Evolutionary conservation across 2,888 invertebrate species (phyloP), one percentile per base, ranked within the genome.

Genomic region (Heteropelma amictum): DNA sequence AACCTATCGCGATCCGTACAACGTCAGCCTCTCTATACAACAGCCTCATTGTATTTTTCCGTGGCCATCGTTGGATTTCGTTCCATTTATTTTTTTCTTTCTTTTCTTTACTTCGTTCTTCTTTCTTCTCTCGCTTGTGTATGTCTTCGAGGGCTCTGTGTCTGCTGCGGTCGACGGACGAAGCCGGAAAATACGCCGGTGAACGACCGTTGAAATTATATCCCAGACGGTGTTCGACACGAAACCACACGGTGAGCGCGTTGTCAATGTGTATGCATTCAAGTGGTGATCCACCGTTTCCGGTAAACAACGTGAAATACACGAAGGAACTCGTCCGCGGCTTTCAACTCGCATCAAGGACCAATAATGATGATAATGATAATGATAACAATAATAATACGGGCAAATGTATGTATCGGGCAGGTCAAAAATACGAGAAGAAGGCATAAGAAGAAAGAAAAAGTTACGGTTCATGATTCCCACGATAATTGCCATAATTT

Each of bases 11-110:
- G 77, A 82, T 80, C 74, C 80, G 80, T 71, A 61, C 49, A 35
- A 51, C 63, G 35, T 56, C 82, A 79, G 81, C 77, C 54, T 49
- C 68, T 67, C 80, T 79, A 79, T 76, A 79, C 80, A 80, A 76
- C 77, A 63, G 64, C 60, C 65, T 53, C 64, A 74, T 74, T 74
- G 74, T 74, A 65, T 64, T 64, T 64, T 60, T 69, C 51, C 74
- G 65, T 70, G 53, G 64, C 70, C 47, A 23, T 69, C 47, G 53
- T 65, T 53, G 40, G 53, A 42, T 42, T 40, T 64, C 42, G 21
- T 51, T 42, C 58, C 14, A 45, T 60, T n/a, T 30, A 53, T 42
- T 42, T 23, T 35, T 33, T 19, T 28, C 1, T 38, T 26, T 14
- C 12, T 38, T 35, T 54, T 54, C 35, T 38, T 42, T 40, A 6